Percentiles rank a stretch among this genome's conserved stretches.
Conservation (phyloP, 2,888 invertebrate genomes). For the Eristalinus sepulchralis region DNA sequence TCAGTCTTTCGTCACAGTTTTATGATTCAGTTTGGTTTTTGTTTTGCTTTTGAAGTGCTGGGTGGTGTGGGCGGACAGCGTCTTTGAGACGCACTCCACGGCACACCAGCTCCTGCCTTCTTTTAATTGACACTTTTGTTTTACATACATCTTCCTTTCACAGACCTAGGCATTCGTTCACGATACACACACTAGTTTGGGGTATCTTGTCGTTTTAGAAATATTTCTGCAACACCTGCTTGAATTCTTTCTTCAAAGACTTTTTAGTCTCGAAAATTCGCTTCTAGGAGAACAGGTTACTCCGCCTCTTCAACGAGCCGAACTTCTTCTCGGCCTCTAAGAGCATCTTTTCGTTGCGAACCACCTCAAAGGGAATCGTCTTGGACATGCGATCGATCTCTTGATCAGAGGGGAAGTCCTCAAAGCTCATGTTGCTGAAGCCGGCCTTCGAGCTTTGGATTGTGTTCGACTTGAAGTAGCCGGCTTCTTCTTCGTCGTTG, state of each 20-base stretch:
- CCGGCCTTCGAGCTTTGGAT: conserved; percentile 82
- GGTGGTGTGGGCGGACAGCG: neutral
- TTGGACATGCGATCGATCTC: conserved; percentile 80
- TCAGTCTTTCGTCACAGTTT: conserved; percentile 56
- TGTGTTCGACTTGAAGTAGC: conserved; percentile 79
- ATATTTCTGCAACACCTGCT: conserved; percentile 73
- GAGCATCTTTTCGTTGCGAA: conserved; percentile 82
- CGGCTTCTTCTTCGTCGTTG: conserved; percentile 64
- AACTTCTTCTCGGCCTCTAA: conserved; percentile 82
- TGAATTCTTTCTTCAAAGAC: conserved; percentile 75
- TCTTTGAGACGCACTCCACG: neutral
- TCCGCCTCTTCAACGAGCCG: conserved; percentile 81
- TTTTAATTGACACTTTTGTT: conserved; percentile 60
- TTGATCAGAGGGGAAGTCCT: conserved; percentile 87
- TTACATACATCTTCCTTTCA: conserved; percentile 7
- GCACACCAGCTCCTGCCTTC: neutral
- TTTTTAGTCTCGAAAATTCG: conserved; percentile 74
- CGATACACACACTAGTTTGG: conserved; percentile 12
- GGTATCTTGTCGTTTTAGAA: conserved; percentile 46
- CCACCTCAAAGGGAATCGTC: conserved; percentile 85
- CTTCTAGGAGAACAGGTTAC: conserved; percentile 83
- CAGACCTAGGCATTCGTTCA: neutral
- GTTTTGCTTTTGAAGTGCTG: conserved; percentile 5
- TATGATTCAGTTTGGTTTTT: neutral
- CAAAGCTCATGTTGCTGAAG: conserved; percentile 89